Evolutionary conservation across 2,113 vertebrate species (phyloP).

Genomic region (Bujurquina vittata): DNA sequence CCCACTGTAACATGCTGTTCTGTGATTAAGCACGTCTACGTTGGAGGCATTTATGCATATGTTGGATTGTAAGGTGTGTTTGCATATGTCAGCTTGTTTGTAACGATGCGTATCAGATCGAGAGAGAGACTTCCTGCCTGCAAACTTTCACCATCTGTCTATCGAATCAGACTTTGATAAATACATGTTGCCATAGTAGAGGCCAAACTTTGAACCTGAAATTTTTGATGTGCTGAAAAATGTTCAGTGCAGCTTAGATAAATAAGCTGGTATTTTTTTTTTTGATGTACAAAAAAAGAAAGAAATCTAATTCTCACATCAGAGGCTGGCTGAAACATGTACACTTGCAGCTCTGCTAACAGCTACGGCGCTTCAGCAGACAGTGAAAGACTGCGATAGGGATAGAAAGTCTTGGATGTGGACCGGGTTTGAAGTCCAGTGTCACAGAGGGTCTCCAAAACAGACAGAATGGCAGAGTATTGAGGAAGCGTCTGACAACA

Average conservation of each 20-base stretch:
- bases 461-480: conserved; percentile 35
- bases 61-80: conserved; percentile 15
- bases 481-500: conserved; percentile 44
- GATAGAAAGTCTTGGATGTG: conserved; percentile 13
- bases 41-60: conserved; percentile 19
- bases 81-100: conserved; percentile 6
- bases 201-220: neutral
- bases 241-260: neutral
- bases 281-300: neutral
- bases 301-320: neutral
- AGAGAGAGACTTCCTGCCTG: neutral
- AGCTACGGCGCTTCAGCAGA: neutral
- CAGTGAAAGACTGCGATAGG: neutral
- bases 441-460: conserved; percentile 29
- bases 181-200: neutral
- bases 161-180: conserved; percentile 12
- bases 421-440: conserved; percentile 21
- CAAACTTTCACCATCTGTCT: conserved; percentile 30
- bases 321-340: neutral
- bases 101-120: neutral
- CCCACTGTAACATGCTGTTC: conserved; percentile 15
- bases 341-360: neutral
- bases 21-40: conserved; percentile 12
- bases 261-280: neutral
- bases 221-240: neutral